Conservation (phyloP, 1,140 invertebrate genomes). For the Ostrea edulis region DNA sequence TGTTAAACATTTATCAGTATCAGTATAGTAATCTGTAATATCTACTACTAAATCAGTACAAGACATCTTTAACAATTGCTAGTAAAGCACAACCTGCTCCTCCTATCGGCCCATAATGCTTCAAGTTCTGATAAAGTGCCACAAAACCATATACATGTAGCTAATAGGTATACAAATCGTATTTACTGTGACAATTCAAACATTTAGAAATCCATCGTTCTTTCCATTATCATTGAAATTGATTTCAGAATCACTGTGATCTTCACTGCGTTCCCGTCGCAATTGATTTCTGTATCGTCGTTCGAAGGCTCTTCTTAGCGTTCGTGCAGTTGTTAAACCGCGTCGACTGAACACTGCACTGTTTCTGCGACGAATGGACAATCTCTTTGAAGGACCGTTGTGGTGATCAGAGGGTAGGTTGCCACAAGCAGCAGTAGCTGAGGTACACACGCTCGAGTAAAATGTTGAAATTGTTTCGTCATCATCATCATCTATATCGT, state of each 20-base stretch:
- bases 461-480: constrained; percentile 54
- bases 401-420: constrained; percentile 62
- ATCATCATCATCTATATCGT: constrained; percentile 55
- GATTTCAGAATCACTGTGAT: constrained; percentile 14
- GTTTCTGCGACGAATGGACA: constrained; percentile 43
- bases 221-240: not conserved
- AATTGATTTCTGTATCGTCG: constrained; percentile 56
- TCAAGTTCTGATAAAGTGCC: too few relatives aligned
- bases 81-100: too few relatives aligned
- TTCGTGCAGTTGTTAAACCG: constrained; percentile 51
- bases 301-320: constrained; percentile 55
- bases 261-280: constrained; percentile 38
- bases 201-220: not conserved
- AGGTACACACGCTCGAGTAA: constrained; percentile 47
- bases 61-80: too few relatives aligned
- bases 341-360: constrained; percentile 55
- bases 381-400: constrained; percentile 37
- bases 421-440: constrained; percentile 18
- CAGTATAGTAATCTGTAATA: too few relatives aligned
- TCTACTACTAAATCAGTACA: too few relatives aligned
- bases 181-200: not conserved
- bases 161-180: not conserved
- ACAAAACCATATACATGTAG: too few relatives aligned
- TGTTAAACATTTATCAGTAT: too few relatives aligned
- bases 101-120: too few relatives aligned